phyloP scores from a whole-genome alignment of 2,797 vertebrate species.

The Garrulus glandarius region DNA sequence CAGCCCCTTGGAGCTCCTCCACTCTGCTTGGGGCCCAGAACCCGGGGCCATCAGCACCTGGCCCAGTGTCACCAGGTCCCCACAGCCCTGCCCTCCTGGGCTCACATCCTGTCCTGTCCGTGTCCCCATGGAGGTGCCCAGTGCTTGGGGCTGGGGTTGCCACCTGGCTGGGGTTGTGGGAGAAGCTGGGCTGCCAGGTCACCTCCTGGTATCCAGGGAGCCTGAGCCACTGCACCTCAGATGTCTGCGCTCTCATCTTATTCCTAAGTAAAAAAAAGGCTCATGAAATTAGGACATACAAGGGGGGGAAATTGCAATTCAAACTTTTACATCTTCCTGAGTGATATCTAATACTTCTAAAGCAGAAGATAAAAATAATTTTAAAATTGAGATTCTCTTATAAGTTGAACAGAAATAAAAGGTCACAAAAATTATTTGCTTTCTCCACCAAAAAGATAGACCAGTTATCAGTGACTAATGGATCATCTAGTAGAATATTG shows the following conservation, averaged over 20 bases:
- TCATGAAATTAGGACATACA: neutral
- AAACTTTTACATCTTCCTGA: neutral
- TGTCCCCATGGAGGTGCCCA: neutral
- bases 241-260: neutral
- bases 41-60: no score
- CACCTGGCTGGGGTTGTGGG: neutral
- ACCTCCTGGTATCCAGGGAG: neutral
- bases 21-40: no score
- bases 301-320: rapidly evolving
- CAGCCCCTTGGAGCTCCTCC: neutral
- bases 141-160: neutral
- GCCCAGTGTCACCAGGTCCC: neutral
- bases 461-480: neutral
- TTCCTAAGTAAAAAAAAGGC: neutral
- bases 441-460: neutral
- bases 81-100: rapidly evolving
- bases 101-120: neutral
- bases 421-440: neutral
- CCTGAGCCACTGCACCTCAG: neutral
- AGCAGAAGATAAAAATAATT: neutral
- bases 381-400: neutral
- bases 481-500: neutral
- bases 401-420: neutral
- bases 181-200: neutral
- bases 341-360: neutral